Evolutionary conservation across 2,797 vertebrate genomes (phyloP), one percentile per base, ranked within the genome.

Genomic region (Ceryle rudis): DNA sequence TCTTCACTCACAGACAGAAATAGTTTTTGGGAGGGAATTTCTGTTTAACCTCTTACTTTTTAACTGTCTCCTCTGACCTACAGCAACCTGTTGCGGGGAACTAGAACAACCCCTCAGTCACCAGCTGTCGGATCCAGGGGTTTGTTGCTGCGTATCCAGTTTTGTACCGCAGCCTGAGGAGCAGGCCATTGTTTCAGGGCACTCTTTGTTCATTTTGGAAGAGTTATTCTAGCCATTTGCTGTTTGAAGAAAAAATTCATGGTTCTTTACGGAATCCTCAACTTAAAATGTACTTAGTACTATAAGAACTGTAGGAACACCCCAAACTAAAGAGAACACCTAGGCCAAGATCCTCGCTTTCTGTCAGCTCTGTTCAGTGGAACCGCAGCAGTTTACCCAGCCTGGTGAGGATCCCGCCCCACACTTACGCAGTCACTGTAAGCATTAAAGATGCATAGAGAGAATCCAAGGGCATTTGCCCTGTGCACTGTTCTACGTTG

Each of bases 401-500:
- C 64, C 81, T 16, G 81, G 14, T 7, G 58, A 90, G 83, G 88
- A 46, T 35, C 70, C 35, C 26, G 67, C 42, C 60, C 60, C 64
- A 3, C 1, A 3, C 46, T 73, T 14, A 22, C 2, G 3, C 84
- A 79, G 80, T 47, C 80, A 15, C 31, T 88, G 70, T 21, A 47
- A 58, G 3, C 44, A 2, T 12, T 5, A 25, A 41, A 67, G 85
- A 16, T 23, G 42, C 41, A 22, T 10, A 65, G 62, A 52, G 78
- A 79, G n/a, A 33, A 25, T 39, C 74, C 3, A 6, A 74, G 89
- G 96, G 92, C 91, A 93, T 93, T 92, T 22, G 81, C 77, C 31
- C 71, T 54, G 79, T 93, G 96, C 96, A 96, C 97, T 97, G 96
- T 90, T 97, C 97, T 96, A 97, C 94, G 79, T 89, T 90, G 87